Evolutionary conservation across 1,140 invertebrate genomes (phyloP).

Genomic region (Dendrolimus kikuchii): DNA sequence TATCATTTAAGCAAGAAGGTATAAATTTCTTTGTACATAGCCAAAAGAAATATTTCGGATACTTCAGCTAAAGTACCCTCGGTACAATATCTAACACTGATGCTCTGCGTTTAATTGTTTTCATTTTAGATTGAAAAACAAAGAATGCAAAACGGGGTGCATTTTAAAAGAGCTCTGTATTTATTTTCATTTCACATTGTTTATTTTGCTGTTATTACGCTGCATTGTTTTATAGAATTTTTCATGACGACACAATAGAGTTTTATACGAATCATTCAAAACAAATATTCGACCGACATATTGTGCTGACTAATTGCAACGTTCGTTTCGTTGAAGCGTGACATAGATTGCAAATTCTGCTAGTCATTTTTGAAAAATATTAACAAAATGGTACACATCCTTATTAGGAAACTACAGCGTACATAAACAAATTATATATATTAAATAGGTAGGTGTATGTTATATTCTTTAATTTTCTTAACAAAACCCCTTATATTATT

Average conservation of each 20-base stretch:
- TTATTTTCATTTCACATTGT: constrained; percentile 6
- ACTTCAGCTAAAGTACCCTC: constrained; percentile 47
- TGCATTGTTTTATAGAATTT: constrained; percentile 12
- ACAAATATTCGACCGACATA: constrained; percentile 25
- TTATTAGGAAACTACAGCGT: no score
- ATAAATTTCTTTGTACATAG: neutral
- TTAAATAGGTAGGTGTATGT: no score
- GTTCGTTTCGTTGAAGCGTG: constrained; percentile 18
- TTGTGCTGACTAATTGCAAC: constrained; percentile 29
- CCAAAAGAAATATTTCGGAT: constrained; percentile 27
- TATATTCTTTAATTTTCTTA: no score
- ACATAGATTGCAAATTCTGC: constrained; percentile 14
- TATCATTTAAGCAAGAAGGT: constrained; percentile 4
- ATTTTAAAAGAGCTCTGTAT: constrained; percentile 29
- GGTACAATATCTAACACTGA: constrained; percentile 36
- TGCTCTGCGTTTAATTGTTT: constrained; percentile 59
- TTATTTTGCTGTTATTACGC: constrained; percentile 9
- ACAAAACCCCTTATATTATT: no score
- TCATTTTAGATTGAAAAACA: constrained; percentile 56
- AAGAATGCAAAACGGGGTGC: constrained; percentile 43
- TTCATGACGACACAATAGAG: constrained; percentile 14
- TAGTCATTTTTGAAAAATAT: constrained; percentile 8
- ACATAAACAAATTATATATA: no score
- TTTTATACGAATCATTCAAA: constrained; percentile 27
- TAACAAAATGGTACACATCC: no score